phyloP scores from a whole-genome alignment of 2,113 vertebrate species.

The Tyto alba region DNA sequence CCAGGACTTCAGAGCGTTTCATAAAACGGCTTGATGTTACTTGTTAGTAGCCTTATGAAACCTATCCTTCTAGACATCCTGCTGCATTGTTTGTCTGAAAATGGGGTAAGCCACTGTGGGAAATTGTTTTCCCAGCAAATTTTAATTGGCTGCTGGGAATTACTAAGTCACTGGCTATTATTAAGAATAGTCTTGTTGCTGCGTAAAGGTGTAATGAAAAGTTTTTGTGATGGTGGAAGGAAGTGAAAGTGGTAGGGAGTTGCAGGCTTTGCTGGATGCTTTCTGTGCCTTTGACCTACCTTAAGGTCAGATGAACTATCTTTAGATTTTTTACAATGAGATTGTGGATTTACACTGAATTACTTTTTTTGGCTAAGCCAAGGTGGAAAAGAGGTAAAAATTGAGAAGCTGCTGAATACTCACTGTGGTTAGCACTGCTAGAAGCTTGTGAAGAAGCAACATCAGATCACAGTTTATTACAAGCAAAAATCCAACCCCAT shows the following conservation, averaged over 20 bases:
- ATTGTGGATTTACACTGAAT: not conserved
- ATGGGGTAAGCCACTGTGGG: not conserved
- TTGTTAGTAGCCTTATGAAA: slow-evolving; percentile 29
- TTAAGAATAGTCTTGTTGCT: not conserved
- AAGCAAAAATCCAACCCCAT: not conserved
- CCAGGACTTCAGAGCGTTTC: not conserved
- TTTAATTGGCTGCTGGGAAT: slow-evolving; percentile 32
- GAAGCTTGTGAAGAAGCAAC: not conserved
- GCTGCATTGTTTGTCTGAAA: slow-evolving; percentile 40
- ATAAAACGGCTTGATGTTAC: slow-evolving; percentile 10
- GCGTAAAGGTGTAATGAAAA: not conserved
- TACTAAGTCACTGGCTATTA: not conserved
- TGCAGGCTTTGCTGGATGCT: not conserved
- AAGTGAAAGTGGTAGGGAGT: not conserved
- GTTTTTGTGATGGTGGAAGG: not conserved
- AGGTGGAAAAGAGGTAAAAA: not conserved
- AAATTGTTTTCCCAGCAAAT: slow-evolving; percentile 29
- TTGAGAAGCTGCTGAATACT: not conserved
- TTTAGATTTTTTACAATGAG: not conserved
- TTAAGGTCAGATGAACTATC: not conserved
- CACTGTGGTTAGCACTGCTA: not conserved
- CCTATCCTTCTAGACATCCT: slow-evolving; percentile 38
- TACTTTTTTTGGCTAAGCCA: not conserved
- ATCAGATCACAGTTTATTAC: not conserved
- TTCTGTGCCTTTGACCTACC: not conserved